Conservation (phyloP, 2,888 invertebrate genomes). For the Carterocephalus palaemon region DNA sequence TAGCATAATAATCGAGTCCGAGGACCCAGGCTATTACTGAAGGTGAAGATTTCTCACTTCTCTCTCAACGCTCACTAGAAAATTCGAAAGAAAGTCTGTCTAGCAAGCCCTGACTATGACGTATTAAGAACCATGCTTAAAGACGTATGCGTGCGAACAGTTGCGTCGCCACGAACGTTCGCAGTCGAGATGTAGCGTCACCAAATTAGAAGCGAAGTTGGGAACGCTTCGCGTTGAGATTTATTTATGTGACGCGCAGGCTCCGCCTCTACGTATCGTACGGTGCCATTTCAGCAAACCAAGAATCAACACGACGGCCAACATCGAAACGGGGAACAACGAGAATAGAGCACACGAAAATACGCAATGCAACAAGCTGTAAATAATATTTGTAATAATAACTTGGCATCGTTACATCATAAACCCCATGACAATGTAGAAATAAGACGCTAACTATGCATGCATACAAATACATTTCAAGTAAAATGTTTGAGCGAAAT, state of each 20-base stretch:
- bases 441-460: neutral
- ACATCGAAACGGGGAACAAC: slow-evolving; percentile 47
- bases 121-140: neutral
- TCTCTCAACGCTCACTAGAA: too few species aligned
- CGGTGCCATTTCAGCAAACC: slow-evolving; percentile 48
- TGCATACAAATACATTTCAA: neutral
- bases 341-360: slow-evolving; percentile 45
- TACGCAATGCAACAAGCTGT: slow-evolving; percentile 40
- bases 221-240: slow-evolving; percentile 40
- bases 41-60: too few species aligned
- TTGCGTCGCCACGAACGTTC: slow-evolving; percentile 40
- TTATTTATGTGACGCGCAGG: slow-evolving; percentile 59
- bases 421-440: slow-evolving; percentile 10
- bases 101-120: neutral
- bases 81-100: too few species aligned
- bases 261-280: slow-evolving; percentile 55
- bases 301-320: slow-evolving; percentile 43
- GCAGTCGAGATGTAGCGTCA: slow-evolving; percentile 51
- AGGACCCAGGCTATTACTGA: too few species aligned
- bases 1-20: too few species aligned
- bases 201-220: slow-evolving; percentile 70
- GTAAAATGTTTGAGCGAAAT: neutral
- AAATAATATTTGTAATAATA: slow-evolving; percentile 33
- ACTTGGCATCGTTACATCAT: slow-evolving; percentile 28
- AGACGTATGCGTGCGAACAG: slow-evolving; percentile 27